Evolutionary conservation across 2,888 invertebrate species (phyloP), one percentile per base, ranked within the genome.

Genomic region (Hedychridium roseum): DNA sequence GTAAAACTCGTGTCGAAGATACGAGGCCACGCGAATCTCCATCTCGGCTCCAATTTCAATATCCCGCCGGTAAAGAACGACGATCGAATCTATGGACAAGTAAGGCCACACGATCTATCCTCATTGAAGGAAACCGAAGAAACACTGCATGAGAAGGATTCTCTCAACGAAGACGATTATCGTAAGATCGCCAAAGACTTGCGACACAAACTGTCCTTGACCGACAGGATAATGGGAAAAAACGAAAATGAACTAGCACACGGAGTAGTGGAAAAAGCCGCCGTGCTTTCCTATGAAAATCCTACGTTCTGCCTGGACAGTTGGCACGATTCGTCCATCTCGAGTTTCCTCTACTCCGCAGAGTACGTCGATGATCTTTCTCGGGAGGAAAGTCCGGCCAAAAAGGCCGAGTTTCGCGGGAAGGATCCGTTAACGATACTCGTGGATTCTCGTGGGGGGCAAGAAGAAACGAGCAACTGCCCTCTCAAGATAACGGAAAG

Each of bases 1-100:
- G 60, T 76, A 16, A 69, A 69, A 46, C 59, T 78, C n/a, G 70
- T 78, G 47, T 66, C 76, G 16, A 77, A 73, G 46, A 71, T 78
- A 4, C 70, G 71, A 0, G 68, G 53, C 26, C 75, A 70, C 51
- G 65, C 73, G 32, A 72, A 57, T 21, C 41, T 64, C 1, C 54
- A 51, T 20, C 28, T 62, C 12, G 47, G 50, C 34, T 11, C 57
- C 2, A 60, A 60, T 11, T 66, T 66, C 39, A 67, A 72, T 6
- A 7, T 58, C 2, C 57, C 66, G 0, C 32, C 66, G 1, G 40
- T 50, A 9, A 23, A 17, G 11, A 2, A 3, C 5, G 23, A n/a
- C 14, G 17, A 16, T 7, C 1, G 30, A 39, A 16, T 1, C 11
- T 3, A 3, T 7, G 20, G 15, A 14, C 5, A 32, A n/a, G 9